Evolutionary conservation across 2,888 invertebrate genomes (phyloP).

Genomic region (Thysanoteuthis rhombus): DNA sequence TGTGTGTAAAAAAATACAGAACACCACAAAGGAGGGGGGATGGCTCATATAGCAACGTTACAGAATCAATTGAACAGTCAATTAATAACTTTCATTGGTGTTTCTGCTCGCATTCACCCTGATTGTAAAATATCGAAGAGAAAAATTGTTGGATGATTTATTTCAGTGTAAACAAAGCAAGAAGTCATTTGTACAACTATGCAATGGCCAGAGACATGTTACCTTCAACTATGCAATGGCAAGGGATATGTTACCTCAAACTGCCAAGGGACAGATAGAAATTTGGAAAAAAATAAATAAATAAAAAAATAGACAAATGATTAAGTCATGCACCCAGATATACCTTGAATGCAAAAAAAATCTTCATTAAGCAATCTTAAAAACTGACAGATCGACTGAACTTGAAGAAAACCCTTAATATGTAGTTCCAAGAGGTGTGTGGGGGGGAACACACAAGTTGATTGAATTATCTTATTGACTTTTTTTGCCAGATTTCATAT

Average conservation of each 20-base stretch:
- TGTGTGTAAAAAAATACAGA: no score
- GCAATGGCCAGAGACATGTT: background rate
- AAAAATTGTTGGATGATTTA: no score
- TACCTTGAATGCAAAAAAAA: background rate
- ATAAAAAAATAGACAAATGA: background rate
- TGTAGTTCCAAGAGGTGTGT: background rate
- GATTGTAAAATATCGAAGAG: background rate
- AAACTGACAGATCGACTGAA: background rate
- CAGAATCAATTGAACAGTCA: background rate
- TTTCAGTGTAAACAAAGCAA: background rate
- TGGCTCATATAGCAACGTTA: background rate
- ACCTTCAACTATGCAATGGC: background rate
- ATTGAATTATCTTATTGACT: background rate
- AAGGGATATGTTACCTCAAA: background rate
- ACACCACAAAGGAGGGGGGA: background rate
- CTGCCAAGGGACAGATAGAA: background rate
- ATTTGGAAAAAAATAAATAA: background rate
- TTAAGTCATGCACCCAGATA: background rate
- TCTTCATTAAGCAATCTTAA: background rate
- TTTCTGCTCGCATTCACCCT: background rate
- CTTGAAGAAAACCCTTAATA: background rate
- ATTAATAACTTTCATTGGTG: background rate
- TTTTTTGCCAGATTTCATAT: background rate
- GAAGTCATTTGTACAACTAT: background rate
- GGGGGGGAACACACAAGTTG: background rate